A percentile compares a stretch with the other conserved stretches of the same genome.
Evolutionary conservation across 2,888 invertebrate genomes (phyloP).

Genomic region (Ichneumon xanthorius): DNA sequence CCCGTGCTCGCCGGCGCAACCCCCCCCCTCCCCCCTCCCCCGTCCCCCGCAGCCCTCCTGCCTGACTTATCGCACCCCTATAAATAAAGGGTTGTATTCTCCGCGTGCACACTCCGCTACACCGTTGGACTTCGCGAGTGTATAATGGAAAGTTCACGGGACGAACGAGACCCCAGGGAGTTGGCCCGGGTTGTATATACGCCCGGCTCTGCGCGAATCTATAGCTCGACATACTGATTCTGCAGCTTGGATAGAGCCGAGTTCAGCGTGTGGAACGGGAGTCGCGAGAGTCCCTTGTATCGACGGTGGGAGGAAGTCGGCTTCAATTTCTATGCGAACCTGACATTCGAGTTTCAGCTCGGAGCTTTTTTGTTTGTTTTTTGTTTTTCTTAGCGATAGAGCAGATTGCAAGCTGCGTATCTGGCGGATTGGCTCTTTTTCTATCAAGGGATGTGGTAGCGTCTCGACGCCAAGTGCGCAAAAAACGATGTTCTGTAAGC

Average conservation of each 20-base stretch:
- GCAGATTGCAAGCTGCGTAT: too few relatives aligned
- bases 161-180: conserved; percentile 64
- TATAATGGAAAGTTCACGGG: conserved; percentile 64
- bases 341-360: background rate
- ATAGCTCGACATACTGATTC: conserved; percentile 12
- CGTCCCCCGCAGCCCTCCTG: conserved; percentile 5
- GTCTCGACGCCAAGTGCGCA: too few relatives aligned
- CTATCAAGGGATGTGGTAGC: too few relatives aligned
- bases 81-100: conserved; percentile 68
- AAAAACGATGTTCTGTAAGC: too few relatives aligned
- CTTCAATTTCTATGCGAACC: conserved; percentile 6
- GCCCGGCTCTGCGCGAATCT: conserved; percentile 19
- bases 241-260: background rate
- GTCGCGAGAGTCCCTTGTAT: conserved; percentile 3
- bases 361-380: background rate
- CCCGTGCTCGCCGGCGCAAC: background rate
- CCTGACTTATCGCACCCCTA: conserved; percentile 69
- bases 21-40: background rate
- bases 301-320: background rate
- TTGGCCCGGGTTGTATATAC: conserved; percentile 4
- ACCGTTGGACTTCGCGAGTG: conserved; percentile 56
- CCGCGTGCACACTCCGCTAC: conserved; percentile 49
- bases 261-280: background rate
- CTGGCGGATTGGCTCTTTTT: too few relatives aligned
- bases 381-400: too few relatives aligned